A percentile compares a stretch with the other conserved stretches of the same genome.
Evolutionary conservation across 1,140 invertebrate species (phyloP).

Genomic region (Scaptomyza pallida): DNA sequence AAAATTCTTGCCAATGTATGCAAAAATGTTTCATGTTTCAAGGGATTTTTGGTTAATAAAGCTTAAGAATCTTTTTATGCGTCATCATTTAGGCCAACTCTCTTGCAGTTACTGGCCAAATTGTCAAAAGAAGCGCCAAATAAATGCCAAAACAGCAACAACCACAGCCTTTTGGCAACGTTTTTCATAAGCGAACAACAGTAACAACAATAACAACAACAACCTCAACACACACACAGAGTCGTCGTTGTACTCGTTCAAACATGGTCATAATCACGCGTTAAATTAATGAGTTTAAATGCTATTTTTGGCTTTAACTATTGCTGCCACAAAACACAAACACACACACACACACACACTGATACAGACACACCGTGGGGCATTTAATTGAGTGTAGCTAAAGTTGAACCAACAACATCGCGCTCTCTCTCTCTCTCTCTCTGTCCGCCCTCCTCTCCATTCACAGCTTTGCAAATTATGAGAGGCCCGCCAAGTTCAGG

Average conservation of each 20-base stretch:
- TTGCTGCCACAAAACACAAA: conserved; percentile 67
- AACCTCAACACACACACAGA: conserved; percentile 33
- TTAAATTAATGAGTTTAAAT: conserved; percentile 84
- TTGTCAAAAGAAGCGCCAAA: conserved; percentile 66
- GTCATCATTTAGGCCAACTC: too few relatives aligned
- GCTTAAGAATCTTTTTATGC: too few relatives aligned
- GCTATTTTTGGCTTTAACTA: conserved; percentile 83
- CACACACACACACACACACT: conserved; percentile 25
- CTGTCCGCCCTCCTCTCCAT: neutral
- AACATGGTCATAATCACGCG: conserved; percentile 83
- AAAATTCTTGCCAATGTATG: conserved; percentile 8
- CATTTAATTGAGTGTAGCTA: conserved; percentile 73
- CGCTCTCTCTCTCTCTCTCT: conserved; percentile 1
- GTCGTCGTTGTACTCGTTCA: conserved; percentile 54
- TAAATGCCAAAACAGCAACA: conserved; percentile 57
- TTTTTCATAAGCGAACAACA: conserved; percentile 62
- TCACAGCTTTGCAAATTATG: conserved; percentile 72
- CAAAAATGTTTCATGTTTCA: too few relatives aligned
- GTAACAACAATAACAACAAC: conserved; percentile 37
- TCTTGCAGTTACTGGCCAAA: too few relatives aligned
- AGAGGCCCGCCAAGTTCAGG: conserved; percentile 74
- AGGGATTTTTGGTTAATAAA: too few relatives aligned
- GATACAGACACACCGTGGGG: conserved; percentile 19
- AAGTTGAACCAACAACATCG: conserved; percentile 59
- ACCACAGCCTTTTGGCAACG: conserved; percentile 72